phyloP scores from a whole-genome alignment of 2,797 vertebrate species.

The Eremophila alpestris region DNA sequence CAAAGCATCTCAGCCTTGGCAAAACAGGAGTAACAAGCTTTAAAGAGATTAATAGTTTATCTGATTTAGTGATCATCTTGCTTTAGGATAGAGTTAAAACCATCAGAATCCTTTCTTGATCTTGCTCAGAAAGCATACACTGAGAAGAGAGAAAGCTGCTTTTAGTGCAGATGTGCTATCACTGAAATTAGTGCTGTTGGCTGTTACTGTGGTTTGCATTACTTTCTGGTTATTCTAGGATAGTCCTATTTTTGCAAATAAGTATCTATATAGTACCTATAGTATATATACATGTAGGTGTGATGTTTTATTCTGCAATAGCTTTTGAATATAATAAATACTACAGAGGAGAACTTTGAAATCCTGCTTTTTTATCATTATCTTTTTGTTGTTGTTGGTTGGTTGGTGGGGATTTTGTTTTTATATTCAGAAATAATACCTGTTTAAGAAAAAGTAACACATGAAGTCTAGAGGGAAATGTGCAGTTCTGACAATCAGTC shows the following conservation, averaged over 20 bases:
- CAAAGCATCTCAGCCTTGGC: slow-evolving; percentile 38
- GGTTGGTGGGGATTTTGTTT: background rate
- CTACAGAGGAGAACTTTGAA: background rate
- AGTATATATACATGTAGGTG: no score
- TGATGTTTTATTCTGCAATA: background rate
- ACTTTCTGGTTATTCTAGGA: background rate
- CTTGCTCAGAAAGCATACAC: background rate
- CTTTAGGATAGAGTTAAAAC: slow-evolving; percentile 47
- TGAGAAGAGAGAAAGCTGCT: background rate
- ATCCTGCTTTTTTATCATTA: background rate
- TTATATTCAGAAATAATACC: background rate
- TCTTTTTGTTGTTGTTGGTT: background rate
- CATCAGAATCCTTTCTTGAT: slow-evolving; percentile 41
- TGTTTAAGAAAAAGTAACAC: background rate
- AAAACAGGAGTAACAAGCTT: slow-evolving; percentile 53
- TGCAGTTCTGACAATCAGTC: background rate
- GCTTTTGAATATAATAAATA: background rate
- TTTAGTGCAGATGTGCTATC: slow-evolving; percentile 13
- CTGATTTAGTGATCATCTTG: slow-evolving; percentile 55
- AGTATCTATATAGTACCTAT: background rate
- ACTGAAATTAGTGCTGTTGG: background rate
- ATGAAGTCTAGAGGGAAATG: background rate
- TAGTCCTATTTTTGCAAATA: background rate
- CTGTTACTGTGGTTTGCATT: background rate
- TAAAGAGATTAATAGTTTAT: slow-evolving; percentile 67